phyloP scores from a whole-genome alignment of 2,888 invertebrate species.

The Archips crataeganus region DNA sequence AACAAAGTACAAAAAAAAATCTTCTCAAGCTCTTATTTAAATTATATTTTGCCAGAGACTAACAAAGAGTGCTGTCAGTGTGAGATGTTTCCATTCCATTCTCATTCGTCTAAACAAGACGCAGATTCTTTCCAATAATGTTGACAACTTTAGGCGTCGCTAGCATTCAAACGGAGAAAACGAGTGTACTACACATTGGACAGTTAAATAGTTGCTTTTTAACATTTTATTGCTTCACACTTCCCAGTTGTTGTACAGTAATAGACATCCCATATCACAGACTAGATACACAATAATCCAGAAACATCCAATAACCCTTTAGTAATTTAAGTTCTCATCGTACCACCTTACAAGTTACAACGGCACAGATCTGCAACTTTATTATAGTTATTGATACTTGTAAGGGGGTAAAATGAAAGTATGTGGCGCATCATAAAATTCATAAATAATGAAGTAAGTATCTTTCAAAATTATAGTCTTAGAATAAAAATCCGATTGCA shows the following conservation, averaged over 20 bases:
- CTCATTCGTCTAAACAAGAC: no score
- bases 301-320: conserved; percentile 42
- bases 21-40: no score
- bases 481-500: conserved; percentile 69
- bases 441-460: not conserved
- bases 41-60: no score
- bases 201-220: not conserved
- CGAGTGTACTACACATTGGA: not conserved
- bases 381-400: conserved; percentile 24
- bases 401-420: conserved; percentile 4
- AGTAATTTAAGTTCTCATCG: conserved; percentile 25
- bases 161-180: not conserved
- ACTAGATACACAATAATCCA: conserved; percentile 67
- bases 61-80: no score
- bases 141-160: not conserved
- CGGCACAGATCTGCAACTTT: conserved; percentile 24
- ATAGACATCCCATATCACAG: conserved; percentile 69
- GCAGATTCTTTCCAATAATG: not conserved
- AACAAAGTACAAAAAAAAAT: no score
- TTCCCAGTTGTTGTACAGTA: conserved; percentile 51
- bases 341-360: conserved; percentile 28
- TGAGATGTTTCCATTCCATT: no score
- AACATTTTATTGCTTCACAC: conserved; percentile 27
- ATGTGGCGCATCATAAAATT: not conserved
- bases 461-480: conserved; percentile 45